phyloP scores from a whole-genome alignment of 2,888 invertebrate species.

The Mesorhabditis sp. region DNA sequence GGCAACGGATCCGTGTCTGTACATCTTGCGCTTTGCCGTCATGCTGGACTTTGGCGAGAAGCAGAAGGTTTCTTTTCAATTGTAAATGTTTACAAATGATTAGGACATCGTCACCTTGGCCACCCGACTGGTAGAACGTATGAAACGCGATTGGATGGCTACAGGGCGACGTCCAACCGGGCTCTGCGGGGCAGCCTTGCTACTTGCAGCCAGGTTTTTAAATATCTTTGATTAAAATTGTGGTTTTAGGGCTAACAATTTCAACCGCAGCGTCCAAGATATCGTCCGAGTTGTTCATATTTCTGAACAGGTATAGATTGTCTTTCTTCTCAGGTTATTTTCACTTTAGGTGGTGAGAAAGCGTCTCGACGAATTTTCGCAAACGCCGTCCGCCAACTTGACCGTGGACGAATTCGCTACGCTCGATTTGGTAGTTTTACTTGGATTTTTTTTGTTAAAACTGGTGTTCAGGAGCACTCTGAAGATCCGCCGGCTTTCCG shows the following conservation, averaged over 20 bases:
- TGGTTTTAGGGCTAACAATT: conserved; percentile 30
- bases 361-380: conserved; percentile 82
- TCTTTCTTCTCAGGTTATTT: neutral
- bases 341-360: conserved; percentile 44
- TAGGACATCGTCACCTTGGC: conserved; percentile 82
- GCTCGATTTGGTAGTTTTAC: conserved; percentile 90
- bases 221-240: neutral
- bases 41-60: conserved; percentile 81
- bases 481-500: conserved; percentile 55
- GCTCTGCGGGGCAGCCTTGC: conserved; percentile 90
- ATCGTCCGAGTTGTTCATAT: conserved; percentile 56
- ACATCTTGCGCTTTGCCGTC: conserved; percentile 88
- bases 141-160: conserved; percentile 96
- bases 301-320: conserved; percentile 31
- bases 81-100: neutral
- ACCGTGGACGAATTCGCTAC: conserved; percentile 95
- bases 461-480: conserved; percentile 36
- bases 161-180: conserved; percentile 93
- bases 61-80: conserved; percentile 71
- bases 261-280: conserved; percentile 54
- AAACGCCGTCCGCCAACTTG: conserved; percentile 88
- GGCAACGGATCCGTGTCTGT: conserved; percentile 82
- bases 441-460: conserved; percentile 58
- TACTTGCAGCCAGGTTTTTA: conserved; percentile 78
- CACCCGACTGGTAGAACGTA: conserved; percentile 83